Evolutionary conservation across 2,113 vertebrate genomes (phyloP), one percentile per base, ranked within the genome.

Genomic region (Nettapus auritus): DNA sequence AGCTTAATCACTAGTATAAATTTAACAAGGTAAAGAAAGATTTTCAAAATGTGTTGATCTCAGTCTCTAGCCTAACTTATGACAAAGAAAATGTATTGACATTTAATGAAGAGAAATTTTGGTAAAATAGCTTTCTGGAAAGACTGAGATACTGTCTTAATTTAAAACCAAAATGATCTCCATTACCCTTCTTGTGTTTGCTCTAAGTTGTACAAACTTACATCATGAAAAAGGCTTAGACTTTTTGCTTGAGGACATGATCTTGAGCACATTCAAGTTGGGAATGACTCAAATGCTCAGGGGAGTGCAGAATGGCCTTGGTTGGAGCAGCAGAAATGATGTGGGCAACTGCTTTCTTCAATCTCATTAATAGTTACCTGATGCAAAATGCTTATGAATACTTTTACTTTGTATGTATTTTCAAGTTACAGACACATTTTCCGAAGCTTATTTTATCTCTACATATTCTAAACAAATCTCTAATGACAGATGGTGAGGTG

Each of bases 11-110:
- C 34, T 59, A 63, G 76, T 79, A 87, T 86, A 88, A 66, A 68
- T 90, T 94, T 84, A 84, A 52, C 69, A 85, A 92, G 80, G 73
- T 31, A 82, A 8, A 84, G 83, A 92, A 89, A 93, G 55, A 73
- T 33, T 36, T 85, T 73, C 83, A 88, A 59, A 95, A 60, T n/a
- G 13, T 57, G 81, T 94, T 94, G 90, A 89, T 96, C 88, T 90
- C 46, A 67, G 79, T 16, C 68, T 80, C 40, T 8, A 66, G 64
- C 44, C 48, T 38, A 62, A 62, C 28, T 57, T 36, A 48, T 57
- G 73, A 84, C 81, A 96, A 94, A 90, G 87, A 74, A 95, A 95
- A 93, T 63, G 16, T 71, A 31, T 96, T 96, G 92, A 38, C 62
- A 38, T 92, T 96, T 89, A 91, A 94, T 89, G 64, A 90, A 82